Base-by-base conservation (phyloP, 2,888 invertebrate genomes). In the Amiota communis region DNA sequence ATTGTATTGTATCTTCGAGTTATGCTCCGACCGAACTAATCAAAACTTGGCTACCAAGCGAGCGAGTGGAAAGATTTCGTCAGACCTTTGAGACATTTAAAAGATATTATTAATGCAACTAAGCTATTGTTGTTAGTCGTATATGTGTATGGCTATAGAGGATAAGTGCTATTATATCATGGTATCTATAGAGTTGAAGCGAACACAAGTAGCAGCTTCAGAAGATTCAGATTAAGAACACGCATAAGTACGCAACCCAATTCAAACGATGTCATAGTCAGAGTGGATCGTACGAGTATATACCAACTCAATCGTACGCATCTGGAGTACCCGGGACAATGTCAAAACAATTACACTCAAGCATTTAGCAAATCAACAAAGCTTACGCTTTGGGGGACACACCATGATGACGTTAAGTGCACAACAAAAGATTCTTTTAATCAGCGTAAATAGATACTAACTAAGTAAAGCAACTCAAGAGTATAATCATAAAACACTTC, bases 311-410 rank as follows among this genome's bases (percentile, higher is more conserved):
- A n/a, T 47, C 67, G 11, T 59, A 12, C 2, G n/a, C 53, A 48
- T 23, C 65, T 65, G 23, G 53, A 68, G 67, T 68, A 53, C 51
- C 23, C 67, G 23, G 67, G 20, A 53, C 67, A 68, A 68, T 68
- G 67, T 68, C 67, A 68, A 68, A 68, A 53, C 67, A 68, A 68
- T 68, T 68, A 51, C 67, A 9, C 48, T 68, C n/a, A 36, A 36
- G 36, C 36, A 6, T 36, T 59, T 20, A 59, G 59, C 59, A 49
- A 65, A 65, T 17, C 48, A 9, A 10, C 64, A n/a, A 4, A 11
- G 48, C 59, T 59, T n/a, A 3, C 57, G 17, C 15, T 8, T n/a
- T 59, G 48, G 8, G 48, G 48, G 47, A 3, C 47, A n/a, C 17
- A 48, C 59, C 20, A 51, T 20, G n/a, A 17, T 20, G 47, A 15